Percentiles rank a stretch among this genome's conserved stretches.
Evolutionary conservation across 53 echinoderm and acorn worm species (phyloP).

Genomic region (Apostichopus leukothele): DNA sequence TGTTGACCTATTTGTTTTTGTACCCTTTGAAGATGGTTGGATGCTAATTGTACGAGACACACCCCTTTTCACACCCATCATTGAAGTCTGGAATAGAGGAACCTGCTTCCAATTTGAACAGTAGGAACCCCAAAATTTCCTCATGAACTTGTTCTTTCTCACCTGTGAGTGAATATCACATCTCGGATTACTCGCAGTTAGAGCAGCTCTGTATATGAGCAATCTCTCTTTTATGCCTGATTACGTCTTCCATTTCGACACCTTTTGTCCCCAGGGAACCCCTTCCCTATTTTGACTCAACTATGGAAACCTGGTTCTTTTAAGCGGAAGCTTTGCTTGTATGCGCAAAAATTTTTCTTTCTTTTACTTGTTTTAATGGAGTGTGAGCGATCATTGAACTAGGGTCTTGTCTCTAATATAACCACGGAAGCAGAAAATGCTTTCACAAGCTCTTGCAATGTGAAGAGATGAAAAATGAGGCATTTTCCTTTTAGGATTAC

Average conservation of each 20-base stretch:
- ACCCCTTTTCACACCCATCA: background rate
- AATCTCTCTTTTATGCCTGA: conserved; percentile 51
- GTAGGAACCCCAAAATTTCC: background rate
- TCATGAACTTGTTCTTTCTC: conserved; percentile 41
- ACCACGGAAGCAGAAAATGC: conserved; percentile 9
- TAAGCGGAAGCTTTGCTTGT: conserved; percentile 2
- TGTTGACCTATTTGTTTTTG: too few species aligned
- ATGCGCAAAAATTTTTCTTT: background rate
- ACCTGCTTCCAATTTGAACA: background rate
- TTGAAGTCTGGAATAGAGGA: background rate
- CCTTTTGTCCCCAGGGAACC: conserved; percentile 15
- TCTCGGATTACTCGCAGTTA: conserved; percentile 27
- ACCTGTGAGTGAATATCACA: conserved; percentile 38
- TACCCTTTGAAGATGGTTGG: too few species aligned
- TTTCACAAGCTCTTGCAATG: background rate
- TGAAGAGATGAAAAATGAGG: background rate
- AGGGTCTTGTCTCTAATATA: conserved; percentile 21
- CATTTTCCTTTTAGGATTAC: background rate
- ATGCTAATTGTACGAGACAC: background rate
- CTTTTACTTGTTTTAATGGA: conserved; percentile 9
- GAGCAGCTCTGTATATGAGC: background rate
- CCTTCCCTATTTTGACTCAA: conserved; percentile 37
- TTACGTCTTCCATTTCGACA: conserved; percentile 51
- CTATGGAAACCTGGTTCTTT: background rate
- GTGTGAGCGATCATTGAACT: conserved; percentile 41